phyloP scores from a whole-genome alignment of 2,888 invertebrate species.

The Mythimna albipuncta region DNA sequence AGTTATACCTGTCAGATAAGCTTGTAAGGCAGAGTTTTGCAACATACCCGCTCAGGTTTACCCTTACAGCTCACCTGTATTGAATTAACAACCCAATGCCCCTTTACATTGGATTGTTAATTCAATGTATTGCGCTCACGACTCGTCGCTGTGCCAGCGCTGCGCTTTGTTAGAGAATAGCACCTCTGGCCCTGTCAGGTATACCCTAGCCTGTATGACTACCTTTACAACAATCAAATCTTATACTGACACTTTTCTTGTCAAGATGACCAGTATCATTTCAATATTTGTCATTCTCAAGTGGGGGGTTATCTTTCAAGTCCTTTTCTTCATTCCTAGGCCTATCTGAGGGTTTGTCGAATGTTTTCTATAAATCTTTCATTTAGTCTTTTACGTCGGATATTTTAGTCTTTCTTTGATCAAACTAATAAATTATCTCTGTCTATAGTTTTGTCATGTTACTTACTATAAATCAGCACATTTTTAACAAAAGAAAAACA shows the following conservation, averaged over 20 bases:
- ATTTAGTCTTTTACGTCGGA: not conserved
- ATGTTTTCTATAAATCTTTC: slow-evolving; percentile 4
- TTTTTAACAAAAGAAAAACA: slow-evolving; percentile 1
- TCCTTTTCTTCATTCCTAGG: slow-evolving; percentile 32
- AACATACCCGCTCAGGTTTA: no score
- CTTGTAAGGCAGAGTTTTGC: no score
- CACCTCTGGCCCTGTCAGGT: no score
- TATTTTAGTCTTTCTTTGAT: slow-evolving; percentile 15
- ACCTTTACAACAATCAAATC: not conserved
- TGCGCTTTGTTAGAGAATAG: no score
- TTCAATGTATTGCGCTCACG: no score
- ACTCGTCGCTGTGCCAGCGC: no score
- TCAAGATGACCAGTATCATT: not conserved
- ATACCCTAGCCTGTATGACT: no score
- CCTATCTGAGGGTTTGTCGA: slow-evolving; percentile 28
- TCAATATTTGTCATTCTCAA: slow-evolving; percentile 5
- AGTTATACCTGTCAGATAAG: no score
- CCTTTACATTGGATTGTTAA: no score
- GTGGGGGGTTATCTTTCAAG: slow-evolving; percentile 43
- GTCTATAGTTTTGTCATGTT: slow-evolving; percentile 17
- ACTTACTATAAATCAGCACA: not conserved
- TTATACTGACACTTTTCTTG: not conserved
- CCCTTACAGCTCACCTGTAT: no score
- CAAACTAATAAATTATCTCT: not conserved
- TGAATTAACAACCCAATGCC: no score